Percentiles rank a stretch among this genome's conserved stretches.
Conservation (phyloP, 2,797 vertebrate species). For the Alauda arvensis region DNA sequence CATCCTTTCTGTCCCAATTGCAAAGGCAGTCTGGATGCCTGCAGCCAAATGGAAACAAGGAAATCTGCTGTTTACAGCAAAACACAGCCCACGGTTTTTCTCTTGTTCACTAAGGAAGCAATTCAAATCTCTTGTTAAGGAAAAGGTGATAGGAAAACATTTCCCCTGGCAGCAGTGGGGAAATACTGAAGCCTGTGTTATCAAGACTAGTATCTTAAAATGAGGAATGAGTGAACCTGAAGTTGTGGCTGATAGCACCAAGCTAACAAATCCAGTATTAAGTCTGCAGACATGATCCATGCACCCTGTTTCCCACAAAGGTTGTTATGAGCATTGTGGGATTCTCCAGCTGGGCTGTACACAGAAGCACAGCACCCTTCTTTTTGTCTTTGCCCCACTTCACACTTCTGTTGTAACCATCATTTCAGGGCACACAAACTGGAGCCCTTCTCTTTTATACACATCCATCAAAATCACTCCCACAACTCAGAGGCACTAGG, state of each 20-base stretch:
- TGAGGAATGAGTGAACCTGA: background rate
- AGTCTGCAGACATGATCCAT: background rate
- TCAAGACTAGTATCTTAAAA: background rate
- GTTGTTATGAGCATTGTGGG: fast-evolving
- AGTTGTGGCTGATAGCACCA: background rate
- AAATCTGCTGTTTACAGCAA: slow-evolving; percentile 57
- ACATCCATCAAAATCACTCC: background rate
- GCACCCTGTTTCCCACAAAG: background rate
- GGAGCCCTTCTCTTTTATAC: background rate
- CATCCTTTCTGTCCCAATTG: slow-evolving; percentile 2
- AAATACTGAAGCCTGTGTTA: background rate
- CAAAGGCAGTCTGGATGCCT: slow-evolving; percentile 19
- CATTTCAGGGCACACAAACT: background rate
- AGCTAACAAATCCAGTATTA: background rate
- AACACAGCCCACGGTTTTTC: slow-evolving; percentile 6
- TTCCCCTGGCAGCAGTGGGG: background rate
- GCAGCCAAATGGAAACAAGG: slow-evolving; percentile 18
- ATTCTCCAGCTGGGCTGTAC: background rate
- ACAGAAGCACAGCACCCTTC: background rate
- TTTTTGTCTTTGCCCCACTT: background rate
- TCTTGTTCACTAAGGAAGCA: background rate
- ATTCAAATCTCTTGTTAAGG: background rate
- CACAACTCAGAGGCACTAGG: background rate
- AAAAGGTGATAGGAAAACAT: slow-evolving; percentile 31
- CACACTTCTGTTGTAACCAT: background rate